Percentiles rank a stretch among this genome's conserved stretches.
These are phyloP conservation scores for Alligator mississippiensis DNA, from an alignment of 2,113 vertebrate genomes.

Conservation along the genomic window DNA sequence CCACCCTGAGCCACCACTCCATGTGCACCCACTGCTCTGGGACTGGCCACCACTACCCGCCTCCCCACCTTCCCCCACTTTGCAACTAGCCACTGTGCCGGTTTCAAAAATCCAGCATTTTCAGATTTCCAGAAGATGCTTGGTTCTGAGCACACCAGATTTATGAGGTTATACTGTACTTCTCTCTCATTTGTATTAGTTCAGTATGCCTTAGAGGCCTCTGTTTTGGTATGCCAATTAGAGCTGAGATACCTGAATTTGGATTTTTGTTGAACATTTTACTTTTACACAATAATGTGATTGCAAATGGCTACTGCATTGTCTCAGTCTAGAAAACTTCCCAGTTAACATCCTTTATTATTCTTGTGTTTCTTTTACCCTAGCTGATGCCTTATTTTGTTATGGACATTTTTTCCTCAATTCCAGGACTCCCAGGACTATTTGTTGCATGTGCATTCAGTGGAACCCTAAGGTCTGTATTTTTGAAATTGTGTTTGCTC, in stretches of 20 bases:
- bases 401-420: conserved; percentile 83
- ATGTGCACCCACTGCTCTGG: too few relatives aligned
- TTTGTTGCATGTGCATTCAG: conserved; percentile 91
- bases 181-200: neutral
- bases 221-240: neutral
- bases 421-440: conserved; percentile 88
- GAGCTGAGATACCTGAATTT: neutral
- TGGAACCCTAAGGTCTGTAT: conserved; percentile 86
- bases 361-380: neutral
- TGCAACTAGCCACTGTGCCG: too few relatives aligned
- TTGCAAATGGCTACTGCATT: neutral
- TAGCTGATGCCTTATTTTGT: conserved; percentile 91
- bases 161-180: too few relatives aligned
- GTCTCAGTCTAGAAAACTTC: neutral
- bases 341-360: neutral
- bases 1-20: too few relatives aligned
- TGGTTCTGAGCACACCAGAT: too few relatives aligned
- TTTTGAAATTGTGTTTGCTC: neutral
- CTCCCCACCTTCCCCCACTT: too few relatives aligned
- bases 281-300: neutral
- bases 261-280: neutral
- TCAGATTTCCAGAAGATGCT: too few relatives aligned
- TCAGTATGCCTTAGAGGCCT: neutral
- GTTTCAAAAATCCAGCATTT: too few relatives aligned
- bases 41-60: too few relatives aligned